Conservation (phyloP, 2,113 vertebrate genomes). For the Toxotes jaculatrix region DNA sequence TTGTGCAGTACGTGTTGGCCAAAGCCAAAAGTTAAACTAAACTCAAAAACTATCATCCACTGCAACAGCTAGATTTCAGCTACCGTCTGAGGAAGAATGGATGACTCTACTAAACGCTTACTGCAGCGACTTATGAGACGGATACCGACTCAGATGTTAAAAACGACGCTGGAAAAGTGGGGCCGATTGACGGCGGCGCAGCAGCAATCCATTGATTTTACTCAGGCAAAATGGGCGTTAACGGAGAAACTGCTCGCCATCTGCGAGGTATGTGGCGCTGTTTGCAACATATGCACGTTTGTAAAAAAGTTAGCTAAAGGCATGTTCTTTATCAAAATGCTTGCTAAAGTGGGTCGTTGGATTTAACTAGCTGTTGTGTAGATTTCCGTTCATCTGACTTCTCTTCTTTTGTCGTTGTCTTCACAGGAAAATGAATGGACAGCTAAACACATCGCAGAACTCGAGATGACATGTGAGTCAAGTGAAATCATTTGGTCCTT, state of each 20-base stretch:
- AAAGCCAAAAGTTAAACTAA: background rate
- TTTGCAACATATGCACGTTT: background rate
- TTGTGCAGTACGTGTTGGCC: too few relatives aligned
- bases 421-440: conserved; percentile 84
- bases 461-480: conserved; percentile 92
- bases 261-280: conserved; percentile 84
- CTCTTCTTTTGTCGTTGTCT: background rate
- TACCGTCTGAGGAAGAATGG: conserved; percentile 76
- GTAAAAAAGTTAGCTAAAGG: too few relatives aligned
- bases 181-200: conserved; percentile 84
- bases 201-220: conserved; percentile 81
- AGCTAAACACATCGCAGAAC: conserved; percentile 84
- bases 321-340: background rate
- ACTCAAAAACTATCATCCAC: fast-evolving
- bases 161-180: conserved; percentile 85
- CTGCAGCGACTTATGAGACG: conserved; percentile 85
- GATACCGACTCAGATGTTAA: conserved; percentile 82
- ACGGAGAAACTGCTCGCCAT: conserved; percentile 80
- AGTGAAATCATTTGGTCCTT: conserved; percentile 18
- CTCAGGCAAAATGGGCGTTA: conserved; percentile 81
- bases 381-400: background rate
- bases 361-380: background rate
- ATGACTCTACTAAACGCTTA: conserved; percentile 78
- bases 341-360: too few relatives aligned
- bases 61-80: background rate